These are phyloP conservation scores for Hydropotes inermis DNA, from an alignment of 2,113 vertebrate species.

Conservation along the genomic window DNA sequence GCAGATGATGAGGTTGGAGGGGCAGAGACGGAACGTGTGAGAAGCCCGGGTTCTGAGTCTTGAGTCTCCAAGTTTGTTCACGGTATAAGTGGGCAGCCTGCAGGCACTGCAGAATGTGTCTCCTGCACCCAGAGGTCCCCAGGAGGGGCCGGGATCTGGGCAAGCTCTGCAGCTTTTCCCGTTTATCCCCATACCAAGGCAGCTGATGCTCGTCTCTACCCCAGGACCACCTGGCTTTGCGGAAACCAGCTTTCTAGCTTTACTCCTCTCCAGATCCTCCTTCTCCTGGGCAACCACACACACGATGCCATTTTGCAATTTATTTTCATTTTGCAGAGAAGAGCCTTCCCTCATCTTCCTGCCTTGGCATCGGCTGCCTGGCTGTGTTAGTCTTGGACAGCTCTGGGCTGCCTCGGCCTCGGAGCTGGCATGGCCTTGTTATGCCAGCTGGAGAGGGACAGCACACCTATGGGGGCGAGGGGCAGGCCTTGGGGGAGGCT, in stretches of 20 bases:
- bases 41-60: neutral
- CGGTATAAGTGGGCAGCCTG: neutral
- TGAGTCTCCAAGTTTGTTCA: neutral
- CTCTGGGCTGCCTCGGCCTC: slow-evolving; percentile 60
- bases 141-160: neutral
- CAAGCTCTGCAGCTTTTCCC: neutral
- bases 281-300: slow-evolving; percentile 68
- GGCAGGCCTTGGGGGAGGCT: slow-evolving; percentile 55
- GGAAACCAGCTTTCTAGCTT: slow-evolving; percentile 69
- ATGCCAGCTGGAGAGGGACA: slow-evolving; percentile 82
- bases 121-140: neutral
- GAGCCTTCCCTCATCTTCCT: slow-evolving; percentile 67
- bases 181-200: neutral
- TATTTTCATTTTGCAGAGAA: slow-evolving; percentile 78
- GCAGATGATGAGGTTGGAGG: neutral
- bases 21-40: neutral
- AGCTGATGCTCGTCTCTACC: neutral
- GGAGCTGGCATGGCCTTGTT: slow-evolving; percentile 76
- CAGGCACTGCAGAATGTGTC: neutral
- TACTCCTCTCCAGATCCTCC: slow-evolving; percentile 49
- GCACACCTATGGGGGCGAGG: slow-evolving; percentile 79
- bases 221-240: slow-evolving; percentile 47
- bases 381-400: slow-evolving; percentile 80
- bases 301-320: slow-evolving; percentile 73
- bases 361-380: slow-evolving; percentile 17